These are phyloP conservation scores for Trichoplusia ni DNA, from an alignment of 1,140 invertebrate species.

Conservation along the genomic window DNA sequence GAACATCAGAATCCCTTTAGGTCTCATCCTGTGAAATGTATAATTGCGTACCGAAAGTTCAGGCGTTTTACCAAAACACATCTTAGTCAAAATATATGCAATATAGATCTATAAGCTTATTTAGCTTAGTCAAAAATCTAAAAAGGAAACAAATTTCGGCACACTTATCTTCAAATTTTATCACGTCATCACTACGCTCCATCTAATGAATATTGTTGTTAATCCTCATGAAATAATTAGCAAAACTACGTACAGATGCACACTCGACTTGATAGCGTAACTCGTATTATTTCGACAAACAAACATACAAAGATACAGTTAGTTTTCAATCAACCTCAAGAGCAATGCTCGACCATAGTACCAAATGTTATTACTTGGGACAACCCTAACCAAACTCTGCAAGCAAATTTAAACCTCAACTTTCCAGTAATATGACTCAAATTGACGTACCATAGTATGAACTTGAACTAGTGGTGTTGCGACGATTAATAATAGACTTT, in stretches of 20 bases:
- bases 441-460: not conserved
- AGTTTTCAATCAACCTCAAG: constrained; percentile 73
- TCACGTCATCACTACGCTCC: too few species aligned
- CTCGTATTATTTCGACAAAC: constrained; percentile 65
- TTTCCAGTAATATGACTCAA: not conserved
- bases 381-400: not conserved
- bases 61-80: too few species aligned
- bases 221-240: constrained; percentile 6
- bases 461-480: too few species aligned
- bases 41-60: too few species aligned
- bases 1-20: too few species aligned
- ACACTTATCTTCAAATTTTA: too few species aligned
- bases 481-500: not conserved
- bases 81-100: too few species aligned
- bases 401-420: not conserved
- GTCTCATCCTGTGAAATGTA: too few species aligned
- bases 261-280: constrained; percentile 59
- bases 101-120: too few species aligned
- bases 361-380: constrained; percentile 60
- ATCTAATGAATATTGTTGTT: too few species aligned
- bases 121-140: too few species aligned
- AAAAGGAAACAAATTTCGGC: too few species aligned
- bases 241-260: constrained; percentile 59
- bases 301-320: constrained; percentile 63
- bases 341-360: constrained; percentile 40